Evolutionary conservation across 2,113 vertebrate species (phyloP).

Genomic region (Scopus umbretta): DNA sequence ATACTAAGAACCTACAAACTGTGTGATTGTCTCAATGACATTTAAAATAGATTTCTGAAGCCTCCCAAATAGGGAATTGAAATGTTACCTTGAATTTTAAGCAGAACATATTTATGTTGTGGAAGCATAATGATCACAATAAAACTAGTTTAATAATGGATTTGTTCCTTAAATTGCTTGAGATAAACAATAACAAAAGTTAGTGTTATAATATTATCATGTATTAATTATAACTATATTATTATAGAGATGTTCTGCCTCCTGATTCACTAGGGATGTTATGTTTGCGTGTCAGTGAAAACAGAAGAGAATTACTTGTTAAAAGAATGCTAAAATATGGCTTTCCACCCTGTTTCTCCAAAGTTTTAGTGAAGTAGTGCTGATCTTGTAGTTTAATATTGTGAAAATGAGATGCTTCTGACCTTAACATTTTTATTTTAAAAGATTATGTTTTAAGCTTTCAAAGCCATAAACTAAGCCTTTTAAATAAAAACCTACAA

Average conservation of each 20-base stretch:
- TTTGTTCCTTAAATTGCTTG: background rate
- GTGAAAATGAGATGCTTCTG: background rate
- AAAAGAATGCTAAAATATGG: background rate
- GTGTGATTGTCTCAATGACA: constrained; percentile 17
- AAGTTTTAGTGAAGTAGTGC: background rate
- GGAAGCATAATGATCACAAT: background rate
- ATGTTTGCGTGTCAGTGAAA: background rate
- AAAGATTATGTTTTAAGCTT: background rate
- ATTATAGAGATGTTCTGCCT: background rate
- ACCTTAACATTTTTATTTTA: background rate
- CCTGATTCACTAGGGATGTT: background rate
- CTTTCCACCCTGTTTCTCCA: background rate
- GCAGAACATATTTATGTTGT: background rate
- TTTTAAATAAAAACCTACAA: constrained; percentile 8
- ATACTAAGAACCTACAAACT: background rate
- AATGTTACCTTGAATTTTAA: constrained; percentile 40
- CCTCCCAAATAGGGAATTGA: background rate
- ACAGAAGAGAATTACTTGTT: background rate
- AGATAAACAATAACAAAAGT: background rate
- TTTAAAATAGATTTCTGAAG: constrained; percentile 35
- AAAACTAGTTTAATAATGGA: background rate
- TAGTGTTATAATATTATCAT: background rate
- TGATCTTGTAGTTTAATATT: background rate
- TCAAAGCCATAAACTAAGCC: background rate
- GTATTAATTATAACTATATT: background rate